Base-by-base conservation (phyloP, 1,140 invertebrate genomes). In the Eueides isabella region DNA sequence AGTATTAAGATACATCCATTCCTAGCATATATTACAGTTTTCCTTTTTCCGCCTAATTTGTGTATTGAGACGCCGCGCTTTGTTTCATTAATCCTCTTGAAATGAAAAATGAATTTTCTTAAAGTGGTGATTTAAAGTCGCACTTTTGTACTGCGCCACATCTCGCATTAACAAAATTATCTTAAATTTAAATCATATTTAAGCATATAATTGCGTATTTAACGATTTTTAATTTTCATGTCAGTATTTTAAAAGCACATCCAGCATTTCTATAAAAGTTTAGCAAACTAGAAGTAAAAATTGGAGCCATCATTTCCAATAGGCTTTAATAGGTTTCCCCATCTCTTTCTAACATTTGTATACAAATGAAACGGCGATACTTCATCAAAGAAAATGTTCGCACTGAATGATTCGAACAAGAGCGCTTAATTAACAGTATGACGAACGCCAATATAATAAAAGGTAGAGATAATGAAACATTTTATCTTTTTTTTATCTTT, bases 391-490 rank as follows among this genome's bases (percentile, higher is more conserved):
- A 74, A 65, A 69, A 72, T 72, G 35, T 77, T 61, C 74, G 41
- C 64, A 41, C 70, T 48, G 68, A 77, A 77, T 80, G 76, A 78
- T 78, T 76, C 55, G 64, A 71, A 79, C 75, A 79, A 79, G 77
- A 78, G 77, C 64, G 75, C 77, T 81, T 86, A 88, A 87, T 88
- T 88, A 84, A 82, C 86, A 83, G 81, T 81, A 81, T 82, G 80
- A 84, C 76, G 77, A 67, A 77, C 72, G 75, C 61, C 65, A 75
- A 81, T 81, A 85, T 82, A 82, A 83, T 82, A 79, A 81, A 77
- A 80, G 75, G 77, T 81, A 81, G 81, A 76, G 76, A 85, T 88
- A 81, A 85, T 84, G 78, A 82, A 85, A 85, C 69, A 81, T 78
- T 82, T 86, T 81, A 82, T 83, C 85, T 81, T 41, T 68, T 29